Evolutionary conservation across 2,797 vertebrate genomes (phyloP), one percentile per base, ranked within the genome.

Genomic region (Smutsia temminckii): DNA sequence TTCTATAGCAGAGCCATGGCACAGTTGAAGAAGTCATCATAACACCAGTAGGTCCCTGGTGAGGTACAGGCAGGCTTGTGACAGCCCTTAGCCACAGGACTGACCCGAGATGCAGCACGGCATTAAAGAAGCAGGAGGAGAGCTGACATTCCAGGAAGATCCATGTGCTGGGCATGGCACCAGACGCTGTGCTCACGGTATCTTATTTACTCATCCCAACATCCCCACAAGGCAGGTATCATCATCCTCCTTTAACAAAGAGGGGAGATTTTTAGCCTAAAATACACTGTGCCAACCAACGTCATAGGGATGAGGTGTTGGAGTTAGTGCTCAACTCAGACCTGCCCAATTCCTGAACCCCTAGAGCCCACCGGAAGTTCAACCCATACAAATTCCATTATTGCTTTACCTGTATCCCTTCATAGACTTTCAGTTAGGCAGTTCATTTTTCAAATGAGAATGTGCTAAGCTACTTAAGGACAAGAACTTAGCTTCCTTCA

Each of bases 401-500:
- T n/a, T 72, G 85, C n/a, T 77, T 84, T 83, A 29, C 29, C 61
- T 79, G 9, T 66, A 37, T 17, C 37, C 29, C 46, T 40, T 69
- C 59, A 69, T 29, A 79, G 59, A 9, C 27, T 34, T 79, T 88
- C 25, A 57, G 34, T 55, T 63, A 71, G 8, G 40, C 14, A n/a
- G 64, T 21, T 63, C 46, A 13, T n/a, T 55, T 86, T 78, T 91
- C 25, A 79, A 94, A 61, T 77, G 63, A 85, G 21, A 83, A 78
- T 34, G 0, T 55, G 9, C 3, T 34, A 57, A 49, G 37, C 63
- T 81, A 27, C 55, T 18, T 64, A 85, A 77, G 11, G 34, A 92
- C 2, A 55, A 14, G 12, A 55, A 42, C 6, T 59, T 14, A 85
- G 49, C 21, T n/a, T 71, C 63, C 21, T 57, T 78, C n/a, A 59